Evolutionary conservation across 2,888 invertebrate species (phyloP), one percentile per base, ranked within the genome.

Genomic region (Hypena proboscidalis): DNA sequence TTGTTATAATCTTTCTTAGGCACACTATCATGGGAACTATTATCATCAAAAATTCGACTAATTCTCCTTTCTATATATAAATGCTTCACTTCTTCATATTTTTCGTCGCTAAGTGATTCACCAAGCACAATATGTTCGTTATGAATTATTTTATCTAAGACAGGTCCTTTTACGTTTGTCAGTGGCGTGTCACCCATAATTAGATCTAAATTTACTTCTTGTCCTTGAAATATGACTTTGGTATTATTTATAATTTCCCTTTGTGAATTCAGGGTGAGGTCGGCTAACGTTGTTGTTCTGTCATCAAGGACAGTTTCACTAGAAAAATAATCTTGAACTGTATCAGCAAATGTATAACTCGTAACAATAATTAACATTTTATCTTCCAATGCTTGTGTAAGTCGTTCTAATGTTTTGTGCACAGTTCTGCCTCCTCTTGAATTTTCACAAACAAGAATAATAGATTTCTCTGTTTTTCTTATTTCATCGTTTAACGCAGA

Each of bases 61-160:
- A 46, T 1, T 39, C 42, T 9, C 37, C 49, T 44, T 2, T 27
- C 17, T 15, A 49, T 29, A 6, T 33, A 44, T 5, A 40, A 40
- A 13, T 40, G 7, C 23, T 37, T 44, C 2, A 44, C 30, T 21
- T 49, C 19, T 13, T 36, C 31, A 20, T 35, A 36, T 8, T 9
- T 36, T n/a, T 22, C 9, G 9, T 20, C 22, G 4, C 17, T 17
- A 0, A 43, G 23, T 4, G 11, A 5, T 20, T 29, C 32, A 9
- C 44, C 40, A n/a, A 44, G 8, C 4, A 4, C 9, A 20, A 49
- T 17, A 3, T n/a, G 22, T 32, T 44, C 22, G 3, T 30, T 9
- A 0, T 1, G 3, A 21, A 36, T 10, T 37, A 38, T 31, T 44
- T 35, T 41, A 15, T 29, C 27, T 1, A 34, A 19, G 3, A 31